phyloP scores from a whole-genome alignment of 2,888 invertebrate species.

The Diploptera punctata region DNA sequence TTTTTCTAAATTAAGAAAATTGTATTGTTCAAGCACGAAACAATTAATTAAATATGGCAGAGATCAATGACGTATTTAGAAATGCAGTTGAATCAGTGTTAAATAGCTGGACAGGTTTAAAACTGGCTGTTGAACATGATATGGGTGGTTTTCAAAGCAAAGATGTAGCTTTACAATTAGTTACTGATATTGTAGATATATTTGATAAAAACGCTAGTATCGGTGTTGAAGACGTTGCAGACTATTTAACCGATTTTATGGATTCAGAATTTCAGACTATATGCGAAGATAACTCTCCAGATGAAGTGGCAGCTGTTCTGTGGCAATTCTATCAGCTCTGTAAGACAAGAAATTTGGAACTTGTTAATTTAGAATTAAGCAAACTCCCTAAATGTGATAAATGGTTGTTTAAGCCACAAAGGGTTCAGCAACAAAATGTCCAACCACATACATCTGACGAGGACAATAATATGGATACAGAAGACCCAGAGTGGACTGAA shows the following conservation, averaged over 20 bases:
- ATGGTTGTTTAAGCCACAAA: slow-evolving; percentile 64
- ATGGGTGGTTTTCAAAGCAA: slow-evolving; percentile 74
- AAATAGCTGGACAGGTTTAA: slow-evolving; percentile 74
- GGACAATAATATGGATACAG: neutral
- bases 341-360: neutral
- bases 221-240: slow-evolving; percentile 61
- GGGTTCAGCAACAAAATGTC: neutral
- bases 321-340: slow-evolving; percentile 31
- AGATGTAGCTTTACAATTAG: slow-evolving; percentile 70
- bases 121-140: slow-evolving; percentile 75
- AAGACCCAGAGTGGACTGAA: slow-evolving; percentile 8
- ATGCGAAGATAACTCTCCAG: slow-evolving; percentile 73
- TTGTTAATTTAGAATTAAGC: slow-evolving; percentile 11
- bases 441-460: neutral
- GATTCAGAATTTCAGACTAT: slow-evolving; percentile 76
- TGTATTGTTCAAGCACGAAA: too few species aligned
- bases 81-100: slow-evolving; percentile 70
- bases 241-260: slow-evolving; percentile 72
- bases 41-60: neutral
- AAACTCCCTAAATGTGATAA: slow-evolving; percentile 54
- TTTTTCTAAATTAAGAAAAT: too few species aligned
- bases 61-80: slow-evolving; percentile 58
- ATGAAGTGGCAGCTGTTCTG: slow-evolving; percentile 50
- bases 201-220: slow-evolving; percentile 42
- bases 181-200: slow-evolving; percentile 71